Conservation (phyloP, 2,797 vertebrate genomes). For the Sebastes trivittatus region DNA sequence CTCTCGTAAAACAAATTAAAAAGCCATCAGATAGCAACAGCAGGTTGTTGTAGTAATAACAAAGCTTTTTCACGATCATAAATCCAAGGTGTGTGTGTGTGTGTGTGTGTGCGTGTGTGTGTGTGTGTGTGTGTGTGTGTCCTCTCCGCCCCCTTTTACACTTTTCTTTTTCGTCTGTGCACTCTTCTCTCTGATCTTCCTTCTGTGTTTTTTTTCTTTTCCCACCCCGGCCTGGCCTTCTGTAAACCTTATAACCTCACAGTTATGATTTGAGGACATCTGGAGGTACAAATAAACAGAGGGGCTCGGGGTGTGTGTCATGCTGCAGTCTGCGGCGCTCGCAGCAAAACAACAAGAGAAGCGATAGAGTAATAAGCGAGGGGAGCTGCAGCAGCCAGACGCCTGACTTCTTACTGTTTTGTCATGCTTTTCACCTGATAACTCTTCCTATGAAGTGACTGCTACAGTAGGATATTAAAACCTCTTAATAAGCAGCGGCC, state of each 20-base stretch:
- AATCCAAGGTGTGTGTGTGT: not conserved
- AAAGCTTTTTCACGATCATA: constrained; percentile 31
- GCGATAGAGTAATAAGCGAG: constrained; percentile 33
- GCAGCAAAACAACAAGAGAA: constrained; percentile 50
- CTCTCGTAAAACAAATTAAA: constrained; percentile 66
- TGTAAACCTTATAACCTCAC: constrained; percentile 23
- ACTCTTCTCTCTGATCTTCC: not conserved
- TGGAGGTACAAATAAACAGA: constrained; percentile 55
- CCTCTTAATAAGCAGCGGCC: not conserved
- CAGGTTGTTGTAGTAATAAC: constrained; percentile 51
- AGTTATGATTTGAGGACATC: constrained; percentile 54
- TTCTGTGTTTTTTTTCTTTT: not conserved
- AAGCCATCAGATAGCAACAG: constrained; percentile 54
- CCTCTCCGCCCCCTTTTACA: not conserved
- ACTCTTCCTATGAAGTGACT: not conserved
- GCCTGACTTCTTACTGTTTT: not conserved
- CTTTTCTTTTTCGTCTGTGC: not conserved
- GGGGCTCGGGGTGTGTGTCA: constrained; percentile 4
- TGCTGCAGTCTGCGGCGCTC: constrained; percentile 36
- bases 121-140: not conserved
- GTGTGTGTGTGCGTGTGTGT: not conserved
- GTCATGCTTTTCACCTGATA: constrained; percentile 18
- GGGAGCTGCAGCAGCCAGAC: constrained; percentile 1
- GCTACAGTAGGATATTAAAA: not conserved
- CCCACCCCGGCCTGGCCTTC: constrained; percentile 1